Evolutionary conservation across 2,888 invertebrate species (phyloP).

Genomic region (Ypsolopha sequella): DNA sequence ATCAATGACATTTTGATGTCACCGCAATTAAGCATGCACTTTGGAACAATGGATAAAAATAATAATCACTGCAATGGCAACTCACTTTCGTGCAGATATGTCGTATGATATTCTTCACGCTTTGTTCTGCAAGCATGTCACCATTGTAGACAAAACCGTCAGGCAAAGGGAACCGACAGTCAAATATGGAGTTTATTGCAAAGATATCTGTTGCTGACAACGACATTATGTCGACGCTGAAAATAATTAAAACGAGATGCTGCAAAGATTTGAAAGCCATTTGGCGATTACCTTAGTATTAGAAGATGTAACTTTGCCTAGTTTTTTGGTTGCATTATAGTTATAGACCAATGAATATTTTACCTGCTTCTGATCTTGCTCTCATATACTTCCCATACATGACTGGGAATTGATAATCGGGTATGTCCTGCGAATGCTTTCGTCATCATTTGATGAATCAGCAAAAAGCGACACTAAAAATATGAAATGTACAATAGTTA

Average conservation of each 20-base stretch:
- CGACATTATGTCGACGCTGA: constrained; percentile 30
- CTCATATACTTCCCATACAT: constrained; percentile 20
- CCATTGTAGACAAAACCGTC: constrained; percentile 23
- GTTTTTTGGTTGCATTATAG: no score
- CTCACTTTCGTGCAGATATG: constrained; percentile 41
- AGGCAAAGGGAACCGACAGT: constrained; percentile 35
- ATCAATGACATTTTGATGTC: no score
- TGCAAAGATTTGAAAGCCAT: no score
- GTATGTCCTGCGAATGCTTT: constrained; percentile 16
- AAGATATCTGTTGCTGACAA: constrained; percentile 43
- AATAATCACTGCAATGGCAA: no score
- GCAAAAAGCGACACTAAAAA: constrained; percentile 24
- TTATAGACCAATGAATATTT: no score
- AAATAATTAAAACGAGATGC: background rate
- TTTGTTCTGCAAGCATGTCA: constrained; percentile 24
- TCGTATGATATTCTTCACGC: constrained; percentile 40
- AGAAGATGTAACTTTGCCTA: no score
- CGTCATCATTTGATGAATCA: constrained; percentile 23
- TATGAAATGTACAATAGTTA: no score
- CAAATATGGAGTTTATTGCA: constrained; percentile 43
- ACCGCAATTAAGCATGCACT: background rate
- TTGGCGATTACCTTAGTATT: no score
- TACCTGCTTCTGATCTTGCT: constrained; percentile 29
- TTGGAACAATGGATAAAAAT: no score
- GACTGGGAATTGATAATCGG: constrained; percentile 3